These are phyloP conservation scores for Nomia melanderi DNA, from an alignment of 1,140 invertebrate species.

Conservation along the genomic window DNA sequence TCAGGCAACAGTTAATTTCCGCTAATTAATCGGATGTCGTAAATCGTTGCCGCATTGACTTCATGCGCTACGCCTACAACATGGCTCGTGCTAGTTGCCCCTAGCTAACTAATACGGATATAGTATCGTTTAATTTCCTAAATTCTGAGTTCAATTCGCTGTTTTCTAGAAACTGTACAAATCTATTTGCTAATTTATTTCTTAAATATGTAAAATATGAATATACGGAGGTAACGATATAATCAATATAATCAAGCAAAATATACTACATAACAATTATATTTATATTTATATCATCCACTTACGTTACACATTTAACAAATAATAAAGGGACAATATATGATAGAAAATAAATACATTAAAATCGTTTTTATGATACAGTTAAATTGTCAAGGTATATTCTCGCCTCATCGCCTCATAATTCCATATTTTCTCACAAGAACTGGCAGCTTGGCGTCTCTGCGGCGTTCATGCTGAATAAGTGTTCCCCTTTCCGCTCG, in stretches of 20 bases:
- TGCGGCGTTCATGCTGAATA: slow-evolving; percentile 8
- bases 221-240: too few species aligned
- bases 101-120: neutral
- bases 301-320: too few species aligned
- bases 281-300: too few species aligned
- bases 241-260: too few species aligned
- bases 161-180: too few species aligned
- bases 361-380: too few species aligned
- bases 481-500: neutral
- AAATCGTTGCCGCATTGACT: slow-evolving; percentile 1
- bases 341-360: too few species aligned
- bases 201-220: too few species aligned
- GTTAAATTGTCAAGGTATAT: too few species aligned
- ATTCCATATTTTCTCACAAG: neutral
- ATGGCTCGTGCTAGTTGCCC: neutral
- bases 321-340: too few species aligned
- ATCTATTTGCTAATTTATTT: too few species aligned
- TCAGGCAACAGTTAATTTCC: slow-evolving; percentile 2
- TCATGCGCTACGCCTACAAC: neutral
- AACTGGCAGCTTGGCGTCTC: neutral
- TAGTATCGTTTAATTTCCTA: neutral
- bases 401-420: neutral
- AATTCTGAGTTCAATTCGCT: neutral
- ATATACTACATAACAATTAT: too few species aligned
- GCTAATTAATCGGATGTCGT: neutral